Conservation (phyloP, 2,888 invertebrate genomes). For the Bugulina stolonifera region DNA sequence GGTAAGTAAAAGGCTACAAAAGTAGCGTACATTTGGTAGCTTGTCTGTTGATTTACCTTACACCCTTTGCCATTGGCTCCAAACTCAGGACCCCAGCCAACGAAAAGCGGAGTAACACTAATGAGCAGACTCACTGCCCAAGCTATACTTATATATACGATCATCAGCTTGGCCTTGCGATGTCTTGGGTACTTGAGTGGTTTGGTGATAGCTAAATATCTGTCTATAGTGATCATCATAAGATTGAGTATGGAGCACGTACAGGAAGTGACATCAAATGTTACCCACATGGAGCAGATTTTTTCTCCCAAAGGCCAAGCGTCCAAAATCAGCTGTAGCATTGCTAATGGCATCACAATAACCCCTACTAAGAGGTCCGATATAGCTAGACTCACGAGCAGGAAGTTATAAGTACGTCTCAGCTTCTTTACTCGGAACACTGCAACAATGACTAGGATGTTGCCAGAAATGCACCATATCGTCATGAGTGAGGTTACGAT, state of each 20-base stretch:
- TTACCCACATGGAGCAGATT: constrained; percentile 57
- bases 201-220: constrained; percentile 61
- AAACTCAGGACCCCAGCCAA: constrained; percentile 45
- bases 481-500: constrained; percentile 46
- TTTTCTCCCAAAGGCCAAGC: constrained; percentile 48
- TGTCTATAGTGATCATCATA: constrained; percentile 58
- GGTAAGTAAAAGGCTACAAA: constrained; percentile 86
- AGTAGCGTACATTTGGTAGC: constrained; percentile 93
- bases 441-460: constrained; percentile 57
- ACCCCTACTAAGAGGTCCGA: constrained; percentile 57
- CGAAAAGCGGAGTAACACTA: constrained; percentile 71
- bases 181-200: constrained; percentile 92
- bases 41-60: constrained; percentile 85
- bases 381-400: constrained; percentile 57
- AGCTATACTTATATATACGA: constrained; percentile 71
- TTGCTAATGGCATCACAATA: constrained; percentile 57
- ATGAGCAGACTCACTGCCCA: constrained; percentile 92
- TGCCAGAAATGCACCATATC: constrained; percentile 55
- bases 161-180: constrained; percentile 84
- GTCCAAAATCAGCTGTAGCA: constrained; percentile 49
- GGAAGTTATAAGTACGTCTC: constrained; percentile 53
- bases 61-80: constrained; percentile 57
- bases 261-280: constrained; percentile 57
- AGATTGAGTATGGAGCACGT: constrained; percentile 58
- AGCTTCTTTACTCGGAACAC: constrained; percentile 56